Percentiles rank a stretch among this genome's conserved stretches.
phyloP scores from a whole-genome alignment of 1,140 invertebrate species.

The Steinernema khuongi region DNA sequence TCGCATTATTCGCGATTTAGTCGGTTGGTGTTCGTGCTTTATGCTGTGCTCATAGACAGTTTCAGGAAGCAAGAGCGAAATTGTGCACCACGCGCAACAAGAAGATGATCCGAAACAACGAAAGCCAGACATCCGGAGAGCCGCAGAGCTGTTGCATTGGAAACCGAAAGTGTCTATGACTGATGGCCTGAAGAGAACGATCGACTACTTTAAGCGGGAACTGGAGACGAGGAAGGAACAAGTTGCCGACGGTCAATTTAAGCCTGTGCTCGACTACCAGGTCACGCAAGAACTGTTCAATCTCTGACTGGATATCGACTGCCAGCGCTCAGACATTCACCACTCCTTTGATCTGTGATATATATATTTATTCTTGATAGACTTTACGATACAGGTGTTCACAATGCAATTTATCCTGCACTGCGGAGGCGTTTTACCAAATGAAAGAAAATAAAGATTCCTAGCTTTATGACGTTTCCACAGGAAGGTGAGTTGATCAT shows the following conservation, averaged over 20 bases:
- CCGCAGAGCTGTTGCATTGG: constrained; percentile 80
- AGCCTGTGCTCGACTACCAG: background rate
- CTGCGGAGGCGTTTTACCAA: too few relatives aligned
- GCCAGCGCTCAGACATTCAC: too few relatives aligned
- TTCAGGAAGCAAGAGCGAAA: constrained; percentile 76
- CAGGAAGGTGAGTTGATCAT: too few relatives aligned
- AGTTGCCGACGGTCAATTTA: background rate
- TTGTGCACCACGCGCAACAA: constrained; percentile 67
- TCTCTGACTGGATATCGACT: background rate
- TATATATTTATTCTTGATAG: too few relatives aligned
- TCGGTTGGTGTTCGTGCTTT: constrained; percentile 59
- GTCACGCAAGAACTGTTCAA: background rate
- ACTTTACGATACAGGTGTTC: too few relatives aligned
- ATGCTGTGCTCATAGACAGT: constrained; percentile 59
- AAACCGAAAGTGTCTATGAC: constrained; percentile 71
- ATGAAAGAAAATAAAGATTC: too few relatives aligned
- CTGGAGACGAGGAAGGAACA: background rate
- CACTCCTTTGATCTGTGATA: too few relatives aligned
- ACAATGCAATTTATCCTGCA: too few relatives aligned
- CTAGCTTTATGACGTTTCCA: too few relatives aligned
- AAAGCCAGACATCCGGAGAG: constrained; percentile 83
- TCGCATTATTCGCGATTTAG: constrained; percentile 74
- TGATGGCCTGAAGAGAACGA: constrained; percentile 51
- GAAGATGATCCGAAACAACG: constrained; percentile 86
- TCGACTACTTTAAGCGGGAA: constrained; percentile 33